phyloP scores from a whole-genome alignment of 2,888 invertebrate species.

The Cetonia aurata region DNA sequence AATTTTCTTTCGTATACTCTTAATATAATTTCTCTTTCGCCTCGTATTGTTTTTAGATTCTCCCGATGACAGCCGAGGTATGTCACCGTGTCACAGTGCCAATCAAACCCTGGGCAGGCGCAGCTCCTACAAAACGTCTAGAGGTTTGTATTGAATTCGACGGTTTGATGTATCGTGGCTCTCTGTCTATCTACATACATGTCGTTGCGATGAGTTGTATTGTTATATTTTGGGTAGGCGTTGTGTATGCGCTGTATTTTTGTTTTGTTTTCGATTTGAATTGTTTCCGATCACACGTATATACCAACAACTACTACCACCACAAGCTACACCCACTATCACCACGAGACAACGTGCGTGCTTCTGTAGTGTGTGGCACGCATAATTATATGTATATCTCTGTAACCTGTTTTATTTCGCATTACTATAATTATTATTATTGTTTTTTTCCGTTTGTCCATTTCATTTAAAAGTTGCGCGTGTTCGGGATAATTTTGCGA shows the following conservation, averaged over 20 bases:
- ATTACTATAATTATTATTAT: conserved; percentile 5
- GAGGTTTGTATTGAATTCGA: conserved; percentile 73
- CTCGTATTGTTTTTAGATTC: conserved; percentile 71
- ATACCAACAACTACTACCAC: conserved; percentile 16
- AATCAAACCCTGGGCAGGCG: conserved; percentile 80
- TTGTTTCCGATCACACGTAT: conserved; percentile 27
- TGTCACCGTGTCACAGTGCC: conserved; percentile 77
- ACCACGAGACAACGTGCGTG: conserved; percentile 44
- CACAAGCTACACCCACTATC: conserved; percentile 35
- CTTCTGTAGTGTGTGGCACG: conserved; percentile 48
- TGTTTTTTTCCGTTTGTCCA: conserved; percentile 54
- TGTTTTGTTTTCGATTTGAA: conserved; percentile 35
- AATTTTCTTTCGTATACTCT: too few species aligned
- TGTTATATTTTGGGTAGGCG: conserved; percentile 31
- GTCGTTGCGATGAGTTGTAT: conserved; percentile 29
- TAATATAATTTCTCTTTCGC: not conserved
- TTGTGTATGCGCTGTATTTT: conserved; percentile 45
- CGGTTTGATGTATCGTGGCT: conserved; percentile 32
- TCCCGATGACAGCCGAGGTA: conserved; percentile 81
- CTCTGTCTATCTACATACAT: not conserved
- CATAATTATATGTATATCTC: conserved; percentile 48
- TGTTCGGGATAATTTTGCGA: too few species aligned
- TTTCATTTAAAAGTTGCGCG: conserved; percentile 57
- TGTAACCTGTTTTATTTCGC: conserved; percentile 12
- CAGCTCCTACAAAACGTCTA: conserved; percentile 88